phyloP scores from a whole-genome alignment of 2,888 invertebrate species.

The Lagria hirta region DNA sequence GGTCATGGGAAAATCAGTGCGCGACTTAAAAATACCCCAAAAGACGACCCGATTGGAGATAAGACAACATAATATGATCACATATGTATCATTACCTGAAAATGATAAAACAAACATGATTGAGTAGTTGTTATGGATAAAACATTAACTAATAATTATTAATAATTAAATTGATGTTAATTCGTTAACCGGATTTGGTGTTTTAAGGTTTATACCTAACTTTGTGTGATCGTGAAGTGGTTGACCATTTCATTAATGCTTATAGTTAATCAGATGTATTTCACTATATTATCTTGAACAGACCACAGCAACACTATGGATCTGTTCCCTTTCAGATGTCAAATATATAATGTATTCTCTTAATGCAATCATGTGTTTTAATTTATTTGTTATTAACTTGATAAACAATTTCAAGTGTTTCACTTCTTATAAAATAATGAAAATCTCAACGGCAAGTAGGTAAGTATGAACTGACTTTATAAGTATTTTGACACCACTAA shows the following conservation, averaged over 20 bases:
- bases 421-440: no score
- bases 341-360: constrained; percentile 51
- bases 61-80: constrained; percentile 20
- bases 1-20: constrained; percentile 31
- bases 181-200: constrained; percentile 24
- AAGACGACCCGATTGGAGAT: constrained; percentile 4
- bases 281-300: constrained; percentile 29
- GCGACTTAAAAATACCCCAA: constrained; percentile 30
- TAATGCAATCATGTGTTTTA: constrained; percentile 44
- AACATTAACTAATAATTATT: constrained; percentile 31
- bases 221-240: constrained; percentile 35
- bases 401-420: background rate
- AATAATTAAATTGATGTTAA: constrained; percentile 25
- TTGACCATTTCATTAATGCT: constrained; percentile 43
- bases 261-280: constrained; percentile 29
- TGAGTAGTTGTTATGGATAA: constrained; percentile 30
- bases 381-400: constrained; percentile 14
- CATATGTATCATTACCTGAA: constrained; percentile 31
- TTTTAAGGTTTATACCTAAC: constrained; percentile 27
- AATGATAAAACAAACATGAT: constrained; percentile 16
- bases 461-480: no score
- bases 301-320: constrained; percentile 28
- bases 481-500: no score
- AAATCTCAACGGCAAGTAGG: no score
- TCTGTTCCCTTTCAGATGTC: constrained; percentile 42